Conservation (phyloP, 2,797 vertebrate species). For the Meriones psammophilus region DNA sequence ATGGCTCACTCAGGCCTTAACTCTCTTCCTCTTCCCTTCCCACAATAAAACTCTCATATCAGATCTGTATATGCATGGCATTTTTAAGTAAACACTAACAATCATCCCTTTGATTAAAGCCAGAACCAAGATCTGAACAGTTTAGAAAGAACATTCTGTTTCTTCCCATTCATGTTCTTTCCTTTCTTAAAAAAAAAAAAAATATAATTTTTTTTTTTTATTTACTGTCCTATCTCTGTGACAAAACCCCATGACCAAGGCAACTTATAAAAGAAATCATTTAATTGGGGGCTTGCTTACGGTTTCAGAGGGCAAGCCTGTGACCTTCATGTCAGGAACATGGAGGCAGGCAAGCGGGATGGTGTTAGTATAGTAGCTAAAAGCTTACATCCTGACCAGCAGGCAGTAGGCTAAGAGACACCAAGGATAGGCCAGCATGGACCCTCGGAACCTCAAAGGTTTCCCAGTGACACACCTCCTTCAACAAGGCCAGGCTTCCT, state of each 20-base stretch:
- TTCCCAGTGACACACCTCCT: not conserved
- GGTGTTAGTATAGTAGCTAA: not conserved
- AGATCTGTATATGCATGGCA: no score
- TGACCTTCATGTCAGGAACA: no score
- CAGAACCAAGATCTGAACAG: not conserved
- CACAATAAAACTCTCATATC: no score
- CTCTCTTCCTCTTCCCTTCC: no score
- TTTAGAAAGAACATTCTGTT: not conserved
- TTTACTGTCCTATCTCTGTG: not conserved
- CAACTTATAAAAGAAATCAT: not conserved
- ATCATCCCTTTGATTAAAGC: no score
- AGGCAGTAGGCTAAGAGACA: not conserved
- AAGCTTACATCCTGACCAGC: not conserved
- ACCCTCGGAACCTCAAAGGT: not conserved
- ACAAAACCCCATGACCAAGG: no score
- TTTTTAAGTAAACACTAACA: no score
- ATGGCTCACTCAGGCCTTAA: no score
- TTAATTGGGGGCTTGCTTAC: not conserved
- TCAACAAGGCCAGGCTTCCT: not conserved
- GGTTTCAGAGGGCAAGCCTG: not conserved
- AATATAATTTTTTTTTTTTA: no score
- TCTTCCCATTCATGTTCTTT: not conserved
- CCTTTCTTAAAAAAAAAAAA: not conserved
- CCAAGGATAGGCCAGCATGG: not conserved
- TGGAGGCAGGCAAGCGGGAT: not conserved